Percentiles rank a stretch among this genome's conserved stretches.
These are phyloP conservation scores for Cladorhizidae sp. DNA, from an alignment of 37 sponge, comb jelly and placozoan species.

Conservation along the genomic window DNA sequence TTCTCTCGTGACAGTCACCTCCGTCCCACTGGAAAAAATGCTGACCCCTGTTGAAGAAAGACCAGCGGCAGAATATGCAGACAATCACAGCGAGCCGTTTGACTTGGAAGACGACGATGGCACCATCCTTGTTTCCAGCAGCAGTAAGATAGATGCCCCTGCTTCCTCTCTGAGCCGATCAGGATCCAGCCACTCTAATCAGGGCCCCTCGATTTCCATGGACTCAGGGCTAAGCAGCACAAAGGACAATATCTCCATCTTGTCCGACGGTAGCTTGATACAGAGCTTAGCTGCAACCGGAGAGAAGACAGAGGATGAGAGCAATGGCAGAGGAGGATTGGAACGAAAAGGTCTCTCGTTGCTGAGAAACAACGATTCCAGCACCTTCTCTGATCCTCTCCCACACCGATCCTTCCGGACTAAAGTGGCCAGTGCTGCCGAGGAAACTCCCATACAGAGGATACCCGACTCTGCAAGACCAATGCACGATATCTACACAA, in stretches of 20 bases:
- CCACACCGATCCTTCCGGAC: neutral
- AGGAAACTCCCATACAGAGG: neutral
- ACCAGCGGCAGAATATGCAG: conserved; percentile 17
- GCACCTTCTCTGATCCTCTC: neutral
- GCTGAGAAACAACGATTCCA: conserved; percentile 22
- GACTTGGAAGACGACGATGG: conserved; percentile 12
- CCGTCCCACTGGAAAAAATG: conserved; percentile 22
- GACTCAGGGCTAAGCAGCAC: conserved; percentile 16
- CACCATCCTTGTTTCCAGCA: neutral
- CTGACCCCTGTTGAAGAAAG: conserved; percentile 46
- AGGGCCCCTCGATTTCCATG: neutral
- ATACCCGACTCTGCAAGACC: neutral
- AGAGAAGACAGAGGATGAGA: neutral
- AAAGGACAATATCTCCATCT: neutral
- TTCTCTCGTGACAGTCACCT: neutral
- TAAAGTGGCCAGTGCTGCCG: neutral
- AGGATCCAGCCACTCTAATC: neutral
- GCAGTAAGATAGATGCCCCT: conserved; percentile 13
- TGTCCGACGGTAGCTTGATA: neutral
- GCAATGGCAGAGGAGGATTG: neutral
- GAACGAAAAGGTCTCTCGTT: neutral
- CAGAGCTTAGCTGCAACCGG: neutral
- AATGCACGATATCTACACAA: neutral
- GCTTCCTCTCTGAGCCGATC: neutral
- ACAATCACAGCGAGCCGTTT: neutral